These are phyloP conservation scores for Lycopodina hypogea DNA, from an alignment of 37 sponge, comb jelly and placozoan species.

Conservation along the genomic window DNA sequence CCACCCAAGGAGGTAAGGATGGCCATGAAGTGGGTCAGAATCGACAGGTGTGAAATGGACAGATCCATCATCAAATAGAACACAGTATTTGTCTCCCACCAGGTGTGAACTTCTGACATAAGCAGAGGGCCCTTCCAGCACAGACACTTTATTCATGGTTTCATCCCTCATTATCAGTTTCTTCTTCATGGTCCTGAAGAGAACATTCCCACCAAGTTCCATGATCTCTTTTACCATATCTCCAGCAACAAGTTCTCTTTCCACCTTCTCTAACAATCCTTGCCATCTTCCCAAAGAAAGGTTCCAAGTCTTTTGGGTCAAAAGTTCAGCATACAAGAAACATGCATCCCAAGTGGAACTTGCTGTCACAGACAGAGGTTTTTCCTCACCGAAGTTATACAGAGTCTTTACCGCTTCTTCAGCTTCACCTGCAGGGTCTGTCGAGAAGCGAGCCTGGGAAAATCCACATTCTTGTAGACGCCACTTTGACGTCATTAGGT, in stretches of 20 bases:
- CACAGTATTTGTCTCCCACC: too few species aligned
- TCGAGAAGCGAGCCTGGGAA: constrained; percentile 8
- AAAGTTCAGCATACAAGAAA: background rate
- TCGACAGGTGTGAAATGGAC: too few species aligned
- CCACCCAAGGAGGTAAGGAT: too few species aligned
- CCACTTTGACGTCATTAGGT: constrained; percentile 3
- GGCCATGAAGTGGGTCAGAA: too few species aligned
- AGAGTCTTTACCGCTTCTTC: background rate
- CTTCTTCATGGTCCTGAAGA: constrained; percentile 1
- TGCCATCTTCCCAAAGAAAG: constrained; percentile 19
- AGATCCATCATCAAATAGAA: too few species aligned
- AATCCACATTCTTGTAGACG: constrained; percentile 24
- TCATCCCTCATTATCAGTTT: background rate
- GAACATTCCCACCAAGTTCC: background rate
- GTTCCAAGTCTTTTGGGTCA: background rate
- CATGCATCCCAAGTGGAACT: constrained; percentile 26
- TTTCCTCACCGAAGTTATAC: background rate
- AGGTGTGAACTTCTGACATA: too few species aligned
- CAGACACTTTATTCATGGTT: too few species aligned
- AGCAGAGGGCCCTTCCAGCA: too few species aligned
- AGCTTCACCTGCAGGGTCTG: background rate
- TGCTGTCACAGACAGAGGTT: background rate
- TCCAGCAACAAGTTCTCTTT: background rate
- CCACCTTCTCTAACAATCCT: background rate
- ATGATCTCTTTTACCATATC: background rate